Base-by-base conservation (phyloP, 2,113 vertebrate species). In the Potamarius usumacintae region DNA sequence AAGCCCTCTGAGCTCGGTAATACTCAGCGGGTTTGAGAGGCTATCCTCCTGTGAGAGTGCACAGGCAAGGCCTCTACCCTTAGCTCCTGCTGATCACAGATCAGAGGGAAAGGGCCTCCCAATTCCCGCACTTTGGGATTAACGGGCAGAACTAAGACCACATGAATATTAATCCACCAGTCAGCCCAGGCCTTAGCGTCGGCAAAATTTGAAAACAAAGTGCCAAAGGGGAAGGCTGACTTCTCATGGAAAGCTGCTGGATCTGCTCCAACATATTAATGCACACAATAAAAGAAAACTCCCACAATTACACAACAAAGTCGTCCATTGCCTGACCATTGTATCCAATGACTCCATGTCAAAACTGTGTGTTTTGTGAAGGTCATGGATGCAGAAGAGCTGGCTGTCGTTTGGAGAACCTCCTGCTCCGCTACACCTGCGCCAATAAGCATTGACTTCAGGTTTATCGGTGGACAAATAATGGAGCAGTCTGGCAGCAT, bases 81-180 rank as follows among this genome's bases (percentile, higher is more conserved):
- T 57, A 48, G 22, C 78, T 82, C 88, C 74, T 50, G 77, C 76
- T 42, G 62, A 85, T 85, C 86, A 67, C 30, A 83, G 89, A 90
- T 88, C 83, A 83, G 86, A 85, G 83, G n/a, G 50, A 65, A 34
- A 60, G 53, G 22, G 58, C 87, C 81, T 76, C 34, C 55, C 65
- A 11, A 55, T 69, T 58, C 52, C 30, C 2, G 11, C 76, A 71
- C 81, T 52, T 60, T 15, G 58, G 71, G 79, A 78, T 89, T 82
- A 86, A 50, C 34, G n/a, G 48, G 71, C 60, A 67, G 60, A 89
- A 89, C 69, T 27, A 53, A 88, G 42, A 85, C 50, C 60, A 9
- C 67, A 74, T 88, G 80, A 81, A 90, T 86, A 90, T 86, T 88
- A 78, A 90, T 84, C 34, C 6, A 8, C 14, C 58, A 15, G 71